These are phyloP conservation scores for Malurus melanocephalus DNA, from an alignment of 2,113 vertebrate genomes.

Conservation along the genomic window DNA sequence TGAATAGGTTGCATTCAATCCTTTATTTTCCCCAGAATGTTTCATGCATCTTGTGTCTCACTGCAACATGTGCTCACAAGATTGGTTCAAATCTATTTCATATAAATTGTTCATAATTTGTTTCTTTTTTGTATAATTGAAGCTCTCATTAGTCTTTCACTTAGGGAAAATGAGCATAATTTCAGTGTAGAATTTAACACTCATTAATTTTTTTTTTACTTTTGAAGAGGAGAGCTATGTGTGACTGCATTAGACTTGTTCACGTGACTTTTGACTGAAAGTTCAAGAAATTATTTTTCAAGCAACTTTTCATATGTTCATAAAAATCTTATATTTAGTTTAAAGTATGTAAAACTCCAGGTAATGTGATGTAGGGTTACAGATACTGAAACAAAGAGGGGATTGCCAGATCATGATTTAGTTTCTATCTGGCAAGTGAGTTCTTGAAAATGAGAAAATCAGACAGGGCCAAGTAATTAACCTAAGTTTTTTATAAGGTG, in stretches of 20 bases:
- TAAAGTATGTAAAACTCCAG: not conserved
- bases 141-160: not conserved
- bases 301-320: not conserved
- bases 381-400: not conserved
- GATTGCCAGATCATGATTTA: not conserved
- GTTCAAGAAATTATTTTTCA: not conserved
- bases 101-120: not conserved
- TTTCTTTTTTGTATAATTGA: not conserved
- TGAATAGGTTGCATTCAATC: not conserved
- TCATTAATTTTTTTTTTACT: not conserved
- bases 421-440: slow-evolving; percentile 28
- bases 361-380: not conserved
- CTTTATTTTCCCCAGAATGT: not conserved
- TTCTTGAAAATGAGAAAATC: slow-evolving; percentile 48
- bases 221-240: not conserved
- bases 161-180: not conserved
- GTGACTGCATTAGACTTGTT: not conserved
- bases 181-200: not conserved
- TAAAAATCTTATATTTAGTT: not conserved
- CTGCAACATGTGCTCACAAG: not conserved
- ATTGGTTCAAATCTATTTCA: not conserved
- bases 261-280: not conserved
- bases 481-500: not conserved
- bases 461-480: slow-evolving; percentile 49
- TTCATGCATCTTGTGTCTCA: not conserved